Conservation (phyloP, 2,888 invertebrate genomes). For the Cephus sareptanus region DNA sequence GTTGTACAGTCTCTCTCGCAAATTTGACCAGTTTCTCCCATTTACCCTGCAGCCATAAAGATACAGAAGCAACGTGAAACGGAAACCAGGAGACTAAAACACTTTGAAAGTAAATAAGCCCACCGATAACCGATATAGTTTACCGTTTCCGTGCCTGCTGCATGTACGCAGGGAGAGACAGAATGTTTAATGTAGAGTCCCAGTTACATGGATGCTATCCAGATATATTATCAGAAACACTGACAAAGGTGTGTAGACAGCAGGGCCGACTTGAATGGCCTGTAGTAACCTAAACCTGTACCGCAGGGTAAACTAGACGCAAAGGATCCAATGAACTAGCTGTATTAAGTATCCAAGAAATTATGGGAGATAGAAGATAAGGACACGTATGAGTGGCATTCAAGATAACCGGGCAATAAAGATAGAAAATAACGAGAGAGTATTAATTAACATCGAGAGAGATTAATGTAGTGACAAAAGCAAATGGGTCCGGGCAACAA, state of each 20-base stretch:
- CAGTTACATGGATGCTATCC: not conserved
- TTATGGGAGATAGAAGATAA: not conserved
- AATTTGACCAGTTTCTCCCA: not conserved
- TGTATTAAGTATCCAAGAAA: not conserved
- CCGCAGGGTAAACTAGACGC: constrained; percentile 33
- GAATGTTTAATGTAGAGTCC: not conserved
- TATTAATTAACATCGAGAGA: constrained; percentile 9
- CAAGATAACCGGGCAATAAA: constrained; percentile 13
- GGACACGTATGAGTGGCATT: constrained; percentile 15
- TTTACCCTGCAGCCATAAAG: not conserved
- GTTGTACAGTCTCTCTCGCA: not conserved
- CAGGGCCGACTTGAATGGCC: constrained; percentile 31
- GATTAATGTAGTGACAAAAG: not conserved
- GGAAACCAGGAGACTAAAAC: not conserved
- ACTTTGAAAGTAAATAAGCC: not conserved
- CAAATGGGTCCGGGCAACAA: not conserved
- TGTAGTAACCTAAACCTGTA: constrained; percentile 36
- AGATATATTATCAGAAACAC: not conserved
- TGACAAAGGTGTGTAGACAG: constrained; percentile 16
- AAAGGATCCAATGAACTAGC: constrained; percentile 25
- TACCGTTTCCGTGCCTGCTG: not conserved
- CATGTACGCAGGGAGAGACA: not conserved
- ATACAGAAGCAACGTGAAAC: not conserved
- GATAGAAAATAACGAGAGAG: constrained; percentile 22
- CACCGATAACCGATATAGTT: not conserved